Evolutionary conservation across 1,140 invertebrate species (phyloP), one percentile per base, ranked within the genome.

Genomic region (Drosophila asahinai): DNA sequence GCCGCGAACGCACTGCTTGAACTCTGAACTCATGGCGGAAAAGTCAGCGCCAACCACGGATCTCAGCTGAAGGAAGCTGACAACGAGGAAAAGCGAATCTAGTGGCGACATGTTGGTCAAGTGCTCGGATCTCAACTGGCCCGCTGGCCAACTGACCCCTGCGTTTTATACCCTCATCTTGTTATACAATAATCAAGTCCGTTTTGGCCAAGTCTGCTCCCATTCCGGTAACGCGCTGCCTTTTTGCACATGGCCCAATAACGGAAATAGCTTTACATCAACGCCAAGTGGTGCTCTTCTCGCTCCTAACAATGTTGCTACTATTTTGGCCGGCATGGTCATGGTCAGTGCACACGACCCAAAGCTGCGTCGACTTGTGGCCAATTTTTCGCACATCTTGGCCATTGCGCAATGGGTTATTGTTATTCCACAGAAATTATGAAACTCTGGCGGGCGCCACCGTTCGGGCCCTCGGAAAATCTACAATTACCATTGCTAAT

Each of bases 311-410:
- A 48, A 63, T 81, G 60, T 60, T 68, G 47, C 11, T 47, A 45
- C 36, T 67, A 15, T 40, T 49, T 67, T 47, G 42, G 33, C 68
- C 83, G 74, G 65, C 90, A 92, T 84, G 83, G 91, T 90, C 90
- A 92, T 92, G 90, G 90, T 92, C 90, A 92, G 90, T 92, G 90
- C 90, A 87, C 90, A 90, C 79, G 45, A 65, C 59, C 73, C 67
- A 59, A 49, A 61, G 77, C 71, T 48, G 64, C 63, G 63, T 27
- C 47, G 70, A 75, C 77, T 81, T 61, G 75, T 79, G 84, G 81
- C 77, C 86, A 84, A 81, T 78, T 78, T 87, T 90, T 90, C 86
- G 86, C 86, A 90, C 86, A 90, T 84, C 66, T 84, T 57, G 55
- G 12, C 55, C 68, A 59, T 89, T 90, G 90, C 71, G 71, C 78